Conservation (phyloP, 2,888 invertebrate species). For the Cosmorhoe ocellata region DNA sequence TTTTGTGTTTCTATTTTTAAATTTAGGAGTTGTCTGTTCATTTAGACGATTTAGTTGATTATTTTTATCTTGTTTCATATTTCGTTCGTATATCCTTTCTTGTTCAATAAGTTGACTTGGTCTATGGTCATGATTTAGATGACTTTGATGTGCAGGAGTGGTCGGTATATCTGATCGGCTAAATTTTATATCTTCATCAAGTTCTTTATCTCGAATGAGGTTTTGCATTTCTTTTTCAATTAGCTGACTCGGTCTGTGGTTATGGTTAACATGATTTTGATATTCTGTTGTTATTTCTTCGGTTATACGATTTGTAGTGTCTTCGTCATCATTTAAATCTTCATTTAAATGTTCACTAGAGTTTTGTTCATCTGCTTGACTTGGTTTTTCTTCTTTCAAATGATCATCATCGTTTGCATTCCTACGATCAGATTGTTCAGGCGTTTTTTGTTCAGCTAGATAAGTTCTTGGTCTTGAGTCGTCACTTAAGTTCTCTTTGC, state of each 20-base stretch:
- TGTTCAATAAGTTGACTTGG: neutral
- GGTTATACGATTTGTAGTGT: neutral
- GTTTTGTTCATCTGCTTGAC: neutral
- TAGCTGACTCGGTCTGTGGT: no score
- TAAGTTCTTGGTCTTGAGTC: neutral
- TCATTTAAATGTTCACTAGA: neutral
- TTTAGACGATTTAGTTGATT: neutral
- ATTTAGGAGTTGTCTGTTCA: neutral
- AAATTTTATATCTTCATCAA: neutral
- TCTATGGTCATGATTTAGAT: neutral
- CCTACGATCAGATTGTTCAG: neutral
- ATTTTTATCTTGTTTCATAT: neutral
- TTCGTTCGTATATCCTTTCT: neutral
- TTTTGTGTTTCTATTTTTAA: no score
- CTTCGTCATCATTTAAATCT: neutral
- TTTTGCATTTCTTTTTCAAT: no score
- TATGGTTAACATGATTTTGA: no score
- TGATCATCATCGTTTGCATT: neutral
- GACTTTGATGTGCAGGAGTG: neutral
- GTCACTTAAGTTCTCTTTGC: neutral
- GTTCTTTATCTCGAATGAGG: neutral
- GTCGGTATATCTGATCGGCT: neutral
- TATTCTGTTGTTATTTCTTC: neutral
- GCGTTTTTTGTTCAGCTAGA: neutral
- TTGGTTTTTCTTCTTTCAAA: neutral